Base-by-base conservation (phyloP, 1,140 invertebrate species). In the Acromyrmex charruanus region DNA sequence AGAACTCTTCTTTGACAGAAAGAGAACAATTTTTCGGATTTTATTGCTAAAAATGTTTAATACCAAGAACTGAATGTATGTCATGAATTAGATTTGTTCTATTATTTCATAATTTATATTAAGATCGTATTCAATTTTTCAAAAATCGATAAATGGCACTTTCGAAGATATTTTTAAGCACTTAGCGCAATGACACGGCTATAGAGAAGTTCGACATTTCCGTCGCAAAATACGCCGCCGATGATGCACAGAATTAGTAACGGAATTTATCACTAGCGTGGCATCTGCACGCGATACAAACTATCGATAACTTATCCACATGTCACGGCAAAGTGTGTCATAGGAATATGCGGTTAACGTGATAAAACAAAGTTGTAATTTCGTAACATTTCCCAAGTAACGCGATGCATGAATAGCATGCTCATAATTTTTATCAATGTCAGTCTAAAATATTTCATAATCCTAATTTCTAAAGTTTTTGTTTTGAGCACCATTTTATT, bases 281-380 rank as follows among this genome's bases (percentile, higher is more conserved):
- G 69, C 80, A 84, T 84, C 80, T 84, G 58, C 80, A 84, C 80
- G 80, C 80, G 80, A 84, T 84, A 84, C 80, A 21, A 84, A 75
- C 80, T 74, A 84, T 84, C 69, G 69, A 84, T 84, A 84, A 84
- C 39, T 84, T 75, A 84, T 84, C 25, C 69, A 28, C 68, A 74
- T 74, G 55, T 69, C 28, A n/a, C 9, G 80, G 55, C 55, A 63
- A 84, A 84, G 69, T 84, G 25, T 75, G 80, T 84, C 80, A 84
- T 75, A 84, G 80, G 9, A 63, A 84, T 84, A 84, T 75, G 69
- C 69, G 49, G 69, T 84, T 74, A 63, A 84, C 69, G 44, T 84
- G 80, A 75, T 75, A 61, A 61, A 75, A 72, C 69, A 9, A 35
- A 49, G 21, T 75, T 75, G 39, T 84, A 74, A 84, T 75, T 84